These are phyloP conservation scores for Pristionchus entomophagus DNA, from an alignment of 2,888 invertebrate genomes.

Conservation along the genomic window DNA sequence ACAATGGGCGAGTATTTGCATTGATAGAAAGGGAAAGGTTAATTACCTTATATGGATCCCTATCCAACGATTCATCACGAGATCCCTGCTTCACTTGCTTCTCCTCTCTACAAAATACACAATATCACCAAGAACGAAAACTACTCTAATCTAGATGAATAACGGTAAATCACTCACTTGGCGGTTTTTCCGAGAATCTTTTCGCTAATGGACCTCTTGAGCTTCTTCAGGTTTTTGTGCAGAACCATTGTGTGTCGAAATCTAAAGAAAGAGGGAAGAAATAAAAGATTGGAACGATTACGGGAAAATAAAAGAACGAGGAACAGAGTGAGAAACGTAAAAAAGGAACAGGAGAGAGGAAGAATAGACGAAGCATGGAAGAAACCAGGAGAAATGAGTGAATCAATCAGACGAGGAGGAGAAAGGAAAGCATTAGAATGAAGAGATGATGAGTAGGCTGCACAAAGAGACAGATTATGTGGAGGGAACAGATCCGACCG, in stretches of 20 bases:
- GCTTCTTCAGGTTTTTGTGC: conserved; percentile 42
- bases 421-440: neutral
- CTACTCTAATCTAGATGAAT: neutral
- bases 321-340: conserved; percentile 30
- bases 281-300: conserved; percentile 3
- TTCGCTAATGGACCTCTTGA: conserved; percentile 46
- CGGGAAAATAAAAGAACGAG: neutral
- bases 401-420: neutral
- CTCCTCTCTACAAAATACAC: neutral
- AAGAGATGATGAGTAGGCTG: neutral
- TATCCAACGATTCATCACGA: neutral
- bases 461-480: conserved; percentile 3
- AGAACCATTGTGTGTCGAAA: conserved; percentile 25
- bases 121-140: neutral
- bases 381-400: neutral
- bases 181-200: conserved; percentile 20
- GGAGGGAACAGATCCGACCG: neutral
- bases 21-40: conserved; percentile 11
- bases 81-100: neutral
- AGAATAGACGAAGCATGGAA: conserved; percentile 29
- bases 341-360: neutral
- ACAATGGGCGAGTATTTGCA: neutral
- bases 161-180: conserved; percentile 8
- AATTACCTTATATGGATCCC: conserved; percentile 42
- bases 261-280: neutral